phyloP scores from a whole-genome alignment of 2,113 vertebrate genomes.

The Siniperca chuatsi region DNA sequence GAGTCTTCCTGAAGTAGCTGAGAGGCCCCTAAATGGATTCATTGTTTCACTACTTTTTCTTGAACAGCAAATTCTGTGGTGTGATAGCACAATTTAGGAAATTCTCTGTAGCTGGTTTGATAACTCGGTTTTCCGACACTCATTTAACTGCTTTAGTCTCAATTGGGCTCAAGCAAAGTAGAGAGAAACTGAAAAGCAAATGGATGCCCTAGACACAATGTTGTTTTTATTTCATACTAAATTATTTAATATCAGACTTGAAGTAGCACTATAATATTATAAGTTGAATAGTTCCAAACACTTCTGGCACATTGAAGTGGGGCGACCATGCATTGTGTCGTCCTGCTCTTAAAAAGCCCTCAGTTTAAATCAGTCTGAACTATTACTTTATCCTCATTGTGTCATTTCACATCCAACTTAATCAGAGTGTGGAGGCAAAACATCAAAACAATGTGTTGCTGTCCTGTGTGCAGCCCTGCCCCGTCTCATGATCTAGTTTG shows the following conservation, averaged over 20 bases:
- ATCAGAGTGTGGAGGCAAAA: slow-evolving; percentile 30
- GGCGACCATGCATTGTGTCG: slow-evolving; percentile 17
- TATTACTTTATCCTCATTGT: slow-evolving; percentile 65
- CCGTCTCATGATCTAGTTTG: slow-evolving; percentile 40
- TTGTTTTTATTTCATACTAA: slow-evolving; percentile 22
- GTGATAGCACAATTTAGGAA: background rate
- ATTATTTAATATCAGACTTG: slow-evolving; percentile 29
- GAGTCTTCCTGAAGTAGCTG: slow-evolving; percentile 3
- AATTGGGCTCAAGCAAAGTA: background rate
- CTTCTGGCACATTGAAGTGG: slow-evolving; percentile 41
- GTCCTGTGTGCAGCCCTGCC: background rate
- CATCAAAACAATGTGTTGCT: slow-evolving; percentile 23
- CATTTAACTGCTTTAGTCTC: background rate
- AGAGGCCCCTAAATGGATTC: background rate
- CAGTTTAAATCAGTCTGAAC: slow-evolving; percentile 55
- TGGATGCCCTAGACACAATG: background rate
- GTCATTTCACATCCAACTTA: slow-evolving; percentile 62
- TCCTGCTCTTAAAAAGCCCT: slow-evolving; percentile 42
- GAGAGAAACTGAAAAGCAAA: background rate
- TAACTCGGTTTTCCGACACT: slow-evolving; percentile 5
- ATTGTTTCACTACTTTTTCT: slow-evolving; percentile 22
- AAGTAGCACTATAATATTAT: background rate
- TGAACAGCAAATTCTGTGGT: background rate
- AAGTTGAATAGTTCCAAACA: slow-evolving; percentile 31
- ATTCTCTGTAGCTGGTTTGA: slow-evolving; percentile 17